Evolutionary conservation across 2,888 invertebrate genomes (phyloP), one percentile per base, ranked within the genome.

Genomic region (Apodemia zela): DNA sequence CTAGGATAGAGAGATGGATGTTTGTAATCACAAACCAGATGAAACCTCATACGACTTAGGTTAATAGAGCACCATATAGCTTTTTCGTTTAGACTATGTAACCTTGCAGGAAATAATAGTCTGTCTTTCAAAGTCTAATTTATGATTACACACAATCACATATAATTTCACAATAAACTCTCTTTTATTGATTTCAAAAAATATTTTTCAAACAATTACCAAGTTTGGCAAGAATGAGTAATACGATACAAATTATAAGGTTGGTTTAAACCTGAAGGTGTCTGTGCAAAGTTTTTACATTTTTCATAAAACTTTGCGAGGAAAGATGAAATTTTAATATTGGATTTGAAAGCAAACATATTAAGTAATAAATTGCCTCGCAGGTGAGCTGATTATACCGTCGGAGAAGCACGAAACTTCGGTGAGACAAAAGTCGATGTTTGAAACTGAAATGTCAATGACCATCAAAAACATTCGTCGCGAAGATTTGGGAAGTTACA

Each of bases 371-470:
- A 85, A 84, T 85, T 84, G 75, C 81, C 82, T 72, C 76, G 63
- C 93, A 95, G 95, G 94, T 90, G 95, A 95, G 78, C 95, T 97
- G 95, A 95, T 97, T 81, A 96, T 97, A 76, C 94, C 96, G n/a
- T 96, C 96, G 71, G 93, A 93, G 67, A 96, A 96, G 80, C 96
- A 97, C 87, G 95, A 96, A 78, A 96, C 97, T 77, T 93, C 95
- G 73, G 94, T 94, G 68, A 86, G 93, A 65, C 93, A 93, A 70
- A 96, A 95, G 81, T 96, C 96, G 21, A 93, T 94, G 87, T 97
- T 97, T 80, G 97, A 97, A 84, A 95, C 96, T 0, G 94, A 94
- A 78, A 97, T 97, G 97, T 93, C 94, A 35, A 94, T 97, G 87
- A 95, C 94, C 62, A 96, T 98, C 71, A 93, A 95, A 72, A 95